Conservation (phyloP, 2,888 invertebrate genomes). For the Resseliella maxima region DNA sequence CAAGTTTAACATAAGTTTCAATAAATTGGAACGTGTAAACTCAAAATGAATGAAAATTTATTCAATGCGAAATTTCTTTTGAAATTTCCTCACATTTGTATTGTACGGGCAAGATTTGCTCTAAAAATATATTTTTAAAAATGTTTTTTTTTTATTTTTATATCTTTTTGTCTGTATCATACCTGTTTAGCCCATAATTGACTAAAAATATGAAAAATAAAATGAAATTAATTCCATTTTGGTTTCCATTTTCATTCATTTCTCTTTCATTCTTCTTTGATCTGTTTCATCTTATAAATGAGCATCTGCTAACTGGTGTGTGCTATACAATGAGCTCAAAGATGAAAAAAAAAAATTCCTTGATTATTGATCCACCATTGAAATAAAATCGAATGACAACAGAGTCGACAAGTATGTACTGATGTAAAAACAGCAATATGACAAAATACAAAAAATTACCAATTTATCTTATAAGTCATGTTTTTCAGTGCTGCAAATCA, state of each 20-base stretch:
- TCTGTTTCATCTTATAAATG: neutral
- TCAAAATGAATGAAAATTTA: neutral
- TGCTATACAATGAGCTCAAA: neutral
- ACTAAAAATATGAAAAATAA: neutral
- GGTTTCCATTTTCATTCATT: slow-evolving; percentile 14
- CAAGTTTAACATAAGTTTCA: neutral
- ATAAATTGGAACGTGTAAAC: neutral
- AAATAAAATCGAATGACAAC: neutral
- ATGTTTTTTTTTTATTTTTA: neutral
- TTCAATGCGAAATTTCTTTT: too few species aligned
- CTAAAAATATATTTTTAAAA: neutral
- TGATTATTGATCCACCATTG: neutral
- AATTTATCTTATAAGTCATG: slow-evolving; percentile 14
- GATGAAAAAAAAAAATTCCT: neutral
- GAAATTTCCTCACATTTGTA: too few species aligned
- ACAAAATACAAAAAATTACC: neutral
- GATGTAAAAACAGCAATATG: neutral
- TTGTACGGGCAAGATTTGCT: neutral
- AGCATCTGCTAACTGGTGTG: slow-evolving; percentile 4
- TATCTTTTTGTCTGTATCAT: neutral
- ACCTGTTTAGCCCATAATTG: neutral
- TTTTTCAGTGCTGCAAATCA: neutral
- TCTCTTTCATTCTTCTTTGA: neutral
- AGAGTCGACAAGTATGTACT: neutral
- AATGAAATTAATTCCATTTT: neutral